These are phyloP conservation scores for Thaumetopoea pityocampa DNA, from an alignment of 1,140 invertebrate species.

Conservation along the genomic window DNA sequence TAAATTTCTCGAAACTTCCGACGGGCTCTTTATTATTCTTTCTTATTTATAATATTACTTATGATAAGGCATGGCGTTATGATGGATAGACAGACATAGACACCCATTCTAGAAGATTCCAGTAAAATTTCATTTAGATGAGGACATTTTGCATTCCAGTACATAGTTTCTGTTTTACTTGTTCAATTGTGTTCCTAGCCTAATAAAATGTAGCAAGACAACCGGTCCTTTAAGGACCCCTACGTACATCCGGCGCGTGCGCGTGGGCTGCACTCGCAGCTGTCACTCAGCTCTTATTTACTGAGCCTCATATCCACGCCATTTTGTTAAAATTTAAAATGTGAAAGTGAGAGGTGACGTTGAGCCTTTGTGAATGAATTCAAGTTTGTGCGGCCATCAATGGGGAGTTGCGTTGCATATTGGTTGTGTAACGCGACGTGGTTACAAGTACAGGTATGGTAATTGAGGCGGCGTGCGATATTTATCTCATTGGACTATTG, in stretches of 20 bases:
- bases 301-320: constrained; percentile 43
- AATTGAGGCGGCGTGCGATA: constrained; percentile 26
- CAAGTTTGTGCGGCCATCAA: constrained; percentile 38
- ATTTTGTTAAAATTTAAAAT: constrained; percentile 34
- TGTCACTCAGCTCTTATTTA: constrained; percentile 64
- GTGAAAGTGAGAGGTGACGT: constrained; percentile 35
- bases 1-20: too few relatives aligned
- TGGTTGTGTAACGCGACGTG: constrained; percentile 47
- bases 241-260: constrained; percentile 67
- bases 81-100: too few relatives aligned
- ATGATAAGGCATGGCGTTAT: too few relatives aligned
- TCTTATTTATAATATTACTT: too few relatives aligned
- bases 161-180: too few relatives aligned
- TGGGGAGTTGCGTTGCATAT: constrained; percentile 37
- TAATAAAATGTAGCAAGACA: constrained; percentile 56
- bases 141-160: too few relatives aligned
- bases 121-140: too few relatives aligned
- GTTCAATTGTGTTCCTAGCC: constrained; percentile 43
- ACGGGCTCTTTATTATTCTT: too few relatives aligned
- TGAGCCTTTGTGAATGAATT: constrained; percentile 37
- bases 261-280: constrained; percentile 56
- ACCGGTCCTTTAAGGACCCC: constrained; percentile 66
- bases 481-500: too few relatives aligned
- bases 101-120: too few relatives aligned
- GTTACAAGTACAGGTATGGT: constrained; percentile 54